Base-by-base conservation (phyloP, 2,888 invertebrate genomes). In the Hoplodrina blanda region DNA sequence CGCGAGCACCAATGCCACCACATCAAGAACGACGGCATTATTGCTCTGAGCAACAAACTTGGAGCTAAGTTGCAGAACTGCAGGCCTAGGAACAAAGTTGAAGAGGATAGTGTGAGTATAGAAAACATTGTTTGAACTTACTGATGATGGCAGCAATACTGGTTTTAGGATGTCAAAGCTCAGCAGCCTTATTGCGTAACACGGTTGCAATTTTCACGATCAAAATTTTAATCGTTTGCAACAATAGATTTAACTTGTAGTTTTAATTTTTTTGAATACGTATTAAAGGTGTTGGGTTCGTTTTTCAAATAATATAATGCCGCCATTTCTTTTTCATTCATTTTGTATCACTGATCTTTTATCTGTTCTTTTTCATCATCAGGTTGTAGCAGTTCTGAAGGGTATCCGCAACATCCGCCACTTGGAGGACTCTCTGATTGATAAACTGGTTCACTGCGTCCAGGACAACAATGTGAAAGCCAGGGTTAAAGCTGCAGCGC, bases 361-460 rank as follows among this genome's bases (percentile, higher is more conserved):
- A 30, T 53, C 6, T 15, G 6, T 11, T 52, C 0, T 54, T 62
- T 13, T 13, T 30, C 11, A 37, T 52, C n/a, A n/a, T n/a, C 85
- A 96, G 94, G 95, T 97, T 17, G 94, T 99, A 41, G 97, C 97
- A 46, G 97, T 97, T 0, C 92, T 99, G 52, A 98, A 99, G 90
- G 98, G 98, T 8, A 96, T 99, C 68, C 97, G 97, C 17, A 99
- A 98, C 91, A 96, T 98, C 68, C 97, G 97, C 33, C 97, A 97
- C 82, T 89, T 98, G 66, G 97, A 97, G 69, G 97, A 97, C 66
- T 94, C 93, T 1, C 96, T 97, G 0, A 90, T 97, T 0, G 96
- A 96, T 25, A 97, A 97, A 82, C 85, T 98, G 52, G 94, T 94
- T 0, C 94, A 96, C 61, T 97, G 98, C 77, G 97, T 97, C 1